Base-by-base conservation (phyloP, 1,140 invertebrate species). In the Plectrocnemia conspersa region DNA sequence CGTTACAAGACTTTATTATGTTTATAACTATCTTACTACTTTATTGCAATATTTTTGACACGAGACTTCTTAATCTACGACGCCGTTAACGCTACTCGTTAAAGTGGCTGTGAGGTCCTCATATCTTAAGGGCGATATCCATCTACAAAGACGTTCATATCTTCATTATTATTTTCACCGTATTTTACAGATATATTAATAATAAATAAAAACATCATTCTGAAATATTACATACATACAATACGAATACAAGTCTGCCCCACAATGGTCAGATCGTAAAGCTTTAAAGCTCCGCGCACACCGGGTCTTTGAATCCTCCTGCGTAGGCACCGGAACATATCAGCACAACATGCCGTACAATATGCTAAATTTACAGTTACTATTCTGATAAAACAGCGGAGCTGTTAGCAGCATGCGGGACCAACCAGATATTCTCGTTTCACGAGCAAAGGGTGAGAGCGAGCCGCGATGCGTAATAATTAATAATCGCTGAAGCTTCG, bases 321-420 rank as follows among this genome's bases (percentile, higher is more conserved):
- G 52, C 52, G 52, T 54, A 54, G 52, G 52, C 52, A 44, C n/a
- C 9, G 40, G n/a, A 47, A 47, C 44, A 47, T 25, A 47, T 47
- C 44, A 13, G 35, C 35, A 38, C 11, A n/a, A 45, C 41, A 45
- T 35, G 41, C 24, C 32, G 52, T 54, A 45, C 52, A 54, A 45
- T 54, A 54, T 54, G 52, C 52, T 54, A 54, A 54, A 33, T 54
- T 54, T 54, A 54, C 52, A 45, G 52, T 54, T 54, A 54, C 41
- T 45, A 36, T 21, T 10, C 27, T 6, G 44, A 47, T 47, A 47
- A 47, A 23, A 10, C 33, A n/a, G 33, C 33, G 18, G 21, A 23
- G 21, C 27, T 38, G 46, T 49, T 49, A 36, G 11, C 16, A 22
- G 19, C 29, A 48, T 11, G 19, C 29, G 24, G 15, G 16, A n/a